Evolutionary conservation across 2,797 vertebrate genomes (phyloP).

Genomic region (Centroberyx gerrardi): DNA sequence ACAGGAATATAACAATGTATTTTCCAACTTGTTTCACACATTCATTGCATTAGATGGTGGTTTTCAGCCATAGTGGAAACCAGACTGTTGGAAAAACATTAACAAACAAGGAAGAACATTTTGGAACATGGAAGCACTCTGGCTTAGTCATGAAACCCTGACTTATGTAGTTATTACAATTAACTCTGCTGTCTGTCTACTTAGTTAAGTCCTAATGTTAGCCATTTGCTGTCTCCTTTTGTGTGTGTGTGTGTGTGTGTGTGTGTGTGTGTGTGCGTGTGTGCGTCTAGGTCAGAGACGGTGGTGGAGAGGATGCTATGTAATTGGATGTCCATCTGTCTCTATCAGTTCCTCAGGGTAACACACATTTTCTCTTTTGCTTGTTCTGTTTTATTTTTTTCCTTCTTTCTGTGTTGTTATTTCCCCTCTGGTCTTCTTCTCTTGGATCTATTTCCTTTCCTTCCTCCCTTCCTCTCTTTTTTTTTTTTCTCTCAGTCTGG

Average conservation of each 20-base stretch:
- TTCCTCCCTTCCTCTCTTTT: background rate
- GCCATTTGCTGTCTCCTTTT: background rate
- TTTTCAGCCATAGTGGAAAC: no score
- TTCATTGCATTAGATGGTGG: no score
- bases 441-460: constrained; percentile 12
- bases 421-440: background rate
- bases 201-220: constrained; percentile 4
- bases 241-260: constrained; percentile 34
- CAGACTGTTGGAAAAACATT: no score
- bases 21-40: no score
- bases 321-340: constrained; percentile 99
- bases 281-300: constrained; percentile 91
- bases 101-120: no score
- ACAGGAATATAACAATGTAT: no score
- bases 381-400: background rate
- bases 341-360: constrained; percentile 98
- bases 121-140: no score
- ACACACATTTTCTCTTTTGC: constrained; percentile 16
- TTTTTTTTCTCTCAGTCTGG: background rate
- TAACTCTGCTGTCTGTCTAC: background rate
- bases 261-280: constrained; percentile 29
- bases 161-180: no score
- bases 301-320: constrained; percentile 99
- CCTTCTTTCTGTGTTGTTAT: background rate
- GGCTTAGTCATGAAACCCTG: no score